phyloP scores from a whole-genome alignment of 2,113 vertebrate species.

The Mellivora capensis region DNA sequence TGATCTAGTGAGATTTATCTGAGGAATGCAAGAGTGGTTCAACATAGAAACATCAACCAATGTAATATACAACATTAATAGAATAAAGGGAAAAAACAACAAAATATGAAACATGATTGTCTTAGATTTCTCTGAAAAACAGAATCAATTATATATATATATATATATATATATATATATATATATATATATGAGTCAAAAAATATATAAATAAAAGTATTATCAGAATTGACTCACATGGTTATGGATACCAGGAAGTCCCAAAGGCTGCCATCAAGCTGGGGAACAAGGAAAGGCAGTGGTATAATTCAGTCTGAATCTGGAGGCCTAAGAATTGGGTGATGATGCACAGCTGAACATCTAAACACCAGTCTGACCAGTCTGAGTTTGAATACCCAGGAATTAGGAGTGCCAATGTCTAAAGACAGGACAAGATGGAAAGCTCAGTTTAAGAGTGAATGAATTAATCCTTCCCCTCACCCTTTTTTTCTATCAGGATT shows the following conservation, averaged over 20 bases:
- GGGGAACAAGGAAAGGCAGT: background rate
- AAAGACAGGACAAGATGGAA: background rate
- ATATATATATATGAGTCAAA: too few species aligned
- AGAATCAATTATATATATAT: background rate
- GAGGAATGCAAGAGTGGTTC: background rate
- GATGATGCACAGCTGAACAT: fast-evolving
- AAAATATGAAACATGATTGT: background rate
- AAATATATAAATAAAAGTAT: too few species aligned
- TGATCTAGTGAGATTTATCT: background rate
- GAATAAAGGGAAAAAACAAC: background rate
- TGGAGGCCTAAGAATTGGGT: background rate
- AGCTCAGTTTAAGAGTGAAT: background rate
- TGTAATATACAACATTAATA: background rate
- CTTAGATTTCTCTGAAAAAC: background rate
- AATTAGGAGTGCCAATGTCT: background rate
- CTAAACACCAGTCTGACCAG: background rate
- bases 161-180: too few species aligned
- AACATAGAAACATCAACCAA: background rate
- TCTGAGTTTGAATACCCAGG: background rate
- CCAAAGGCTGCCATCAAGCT: background rate
- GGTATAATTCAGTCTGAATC: background rate
- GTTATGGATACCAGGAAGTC: background rate
- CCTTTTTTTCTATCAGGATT: background rate
- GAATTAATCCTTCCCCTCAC: background rate
- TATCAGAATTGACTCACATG: background rate